These are phyloP conservation scores for Papilio helenus DNA, from an alignment of 1,140 invertebrate species.

Conservation along the genomic window DNA sequence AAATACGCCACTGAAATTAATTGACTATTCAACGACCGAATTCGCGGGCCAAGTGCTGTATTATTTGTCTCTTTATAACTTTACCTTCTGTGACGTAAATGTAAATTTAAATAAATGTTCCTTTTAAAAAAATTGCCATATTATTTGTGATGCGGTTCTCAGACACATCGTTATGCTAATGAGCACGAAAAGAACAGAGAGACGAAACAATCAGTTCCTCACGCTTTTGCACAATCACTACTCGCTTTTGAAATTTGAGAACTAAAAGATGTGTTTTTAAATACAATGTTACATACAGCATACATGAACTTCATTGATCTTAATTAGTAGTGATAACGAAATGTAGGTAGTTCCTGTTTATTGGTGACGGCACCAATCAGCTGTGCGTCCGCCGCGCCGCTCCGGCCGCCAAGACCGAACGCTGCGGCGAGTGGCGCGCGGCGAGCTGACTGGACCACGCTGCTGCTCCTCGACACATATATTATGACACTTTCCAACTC, in stretches of 20 bases:
- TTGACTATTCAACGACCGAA: not conserved
- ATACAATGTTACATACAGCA: not conserved
- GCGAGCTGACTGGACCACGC: constrained; percentile 46
- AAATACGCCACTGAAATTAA: not conserved
- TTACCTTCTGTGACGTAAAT: not conserved
- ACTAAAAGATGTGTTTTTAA: not conserved
- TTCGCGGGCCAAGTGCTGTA: not conserved
- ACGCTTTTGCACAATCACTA: constrained; percentile 13
- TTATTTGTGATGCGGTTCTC: constrained; percentile 27
- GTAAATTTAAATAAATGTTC: constrained; percentile 26
- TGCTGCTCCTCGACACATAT: constrained; percentile 54
- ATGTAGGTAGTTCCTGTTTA: constrained; percentile 12
- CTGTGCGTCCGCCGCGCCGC: constrained; percentile 58
- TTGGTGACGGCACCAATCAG: constrained; percentile 55
- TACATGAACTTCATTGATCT: not conserved
- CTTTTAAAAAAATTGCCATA: not conserved
- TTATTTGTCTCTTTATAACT: not conserved
- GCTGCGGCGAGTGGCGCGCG: constrained; percentile 48
- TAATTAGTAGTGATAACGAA: not conserved
- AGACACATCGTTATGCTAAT: constrained; percentile 31
- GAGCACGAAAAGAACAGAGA: constrained; percentile 32
- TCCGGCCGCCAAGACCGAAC: constrained; percentile 14
- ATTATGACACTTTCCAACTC: constrained; percentile 70
- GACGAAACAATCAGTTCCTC: constrained; percentile 20
- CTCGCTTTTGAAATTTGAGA: not conserved